These are phyloP conservation scores for Labeo rohita DNA, from an alignment of 2,113 vertebrate species.

Conservation along the genomic window DNA sequence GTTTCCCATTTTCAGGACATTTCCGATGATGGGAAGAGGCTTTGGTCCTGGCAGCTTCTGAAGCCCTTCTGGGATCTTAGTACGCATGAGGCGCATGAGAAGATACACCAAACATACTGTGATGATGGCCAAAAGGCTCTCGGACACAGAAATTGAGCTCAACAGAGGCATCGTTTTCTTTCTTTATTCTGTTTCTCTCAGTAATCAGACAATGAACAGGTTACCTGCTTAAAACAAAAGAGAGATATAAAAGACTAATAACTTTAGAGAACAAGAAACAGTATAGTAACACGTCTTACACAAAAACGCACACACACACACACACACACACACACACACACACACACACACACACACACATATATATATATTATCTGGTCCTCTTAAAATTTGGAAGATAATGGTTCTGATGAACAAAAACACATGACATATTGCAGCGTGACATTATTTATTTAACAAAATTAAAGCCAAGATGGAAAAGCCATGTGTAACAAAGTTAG, in stretches of 20 bases:
- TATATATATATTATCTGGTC: no score
- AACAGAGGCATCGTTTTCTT: constrained; percentile 67
- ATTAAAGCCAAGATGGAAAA: no score
- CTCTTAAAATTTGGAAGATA: no score
- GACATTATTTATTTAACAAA: no score
- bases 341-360: no score
- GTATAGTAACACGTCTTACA: not conserved
- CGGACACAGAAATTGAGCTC: constrained; percentile 69
- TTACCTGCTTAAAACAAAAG: not conserved
- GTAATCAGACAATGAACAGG: not conserved
- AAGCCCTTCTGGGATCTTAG: constrained; percentile 79
- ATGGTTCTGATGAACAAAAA: no score
- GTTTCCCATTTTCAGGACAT: constrained; percentile 77
- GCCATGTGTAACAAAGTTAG: no score
- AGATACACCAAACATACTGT: constrained; percentile 76
- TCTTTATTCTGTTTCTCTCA: constrained; percentile 30
- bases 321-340: no score
- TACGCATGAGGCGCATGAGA: constrained; percentile 65
- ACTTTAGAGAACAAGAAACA: not conserved
- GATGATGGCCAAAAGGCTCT: constrained; percentile 75
- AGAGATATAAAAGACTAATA: not conserved
- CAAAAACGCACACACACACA: no score
- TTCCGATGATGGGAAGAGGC: constrained; percentile 83
- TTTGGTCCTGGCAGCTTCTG: constrained; percentile 81
- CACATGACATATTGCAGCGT: no score